A percentile compares a stretch with the other conserved stretches of the same genome.
phyloP scores from a whole-genome alignment of 2,888 invertebrate species.

The Drosophila kanekoi region DNA sequence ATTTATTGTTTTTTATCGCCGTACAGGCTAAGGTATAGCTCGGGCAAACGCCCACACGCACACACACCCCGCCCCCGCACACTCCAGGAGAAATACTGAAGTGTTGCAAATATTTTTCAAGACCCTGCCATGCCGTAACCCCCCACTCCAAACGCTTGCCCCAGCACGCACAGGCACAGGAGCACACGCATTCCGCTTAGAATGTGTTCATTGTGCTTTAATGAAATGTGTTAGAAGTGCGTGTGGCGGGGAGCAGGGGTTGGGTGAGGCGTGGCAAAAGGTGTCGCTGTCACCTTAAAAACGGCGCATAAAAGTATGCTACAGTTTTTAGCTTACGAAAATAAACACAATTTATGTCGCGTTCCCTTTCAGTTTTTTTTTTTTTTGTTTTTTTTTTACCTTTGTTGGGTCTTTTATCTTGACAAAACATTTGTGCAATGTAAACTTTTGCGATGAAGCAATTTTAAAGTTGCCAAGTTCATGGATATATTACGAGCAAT shows the following conservation, averaged over 20 bases:
- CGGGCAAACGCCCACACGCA: background rate
- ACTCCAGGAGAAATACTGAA: conserved; percentile 55
- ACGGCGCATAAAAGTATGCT: conserved; percentile 68
- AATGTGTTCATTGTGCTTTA: conserved; percentile 79
- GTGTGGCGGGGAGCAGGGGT: conserved; percentile 8
- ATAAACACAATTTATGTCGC: conserved; percentile 75
- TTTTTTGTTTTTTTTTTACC: background rate
- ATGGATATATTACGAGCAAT: conserved; percentile 49
- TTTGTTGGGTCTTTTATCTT: conserved; percentile 32
- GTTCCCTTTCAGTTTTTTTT: conserved; percentile 25
- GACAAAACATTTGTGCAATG: conserved; percentile 64
- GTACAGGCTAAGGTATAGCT: conserved; percentile 39
- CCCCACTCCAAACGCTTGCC: conserved; percentile 1
- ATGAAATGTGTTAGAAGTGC: conserved; percentile 61
- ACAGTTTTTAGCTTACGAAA: conserved; percentile 49
- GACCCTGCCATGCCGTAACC: conserved; percentile 24
- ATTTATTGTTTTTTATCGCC: conserved; percentile 74
- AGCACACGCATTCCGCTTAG: conserved; percentile 28
- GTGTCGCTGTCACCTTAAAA: conserved; percentile 69
- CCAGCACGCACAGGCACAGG: conserved; percentile 6
- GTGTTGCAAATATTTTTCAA: conserved; percentile 70
- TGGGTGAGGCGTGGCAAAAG: conserved; percentile 13
- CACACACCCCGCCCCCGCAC: background rate
- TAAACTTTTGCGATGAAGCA: conserved; percentile 66
- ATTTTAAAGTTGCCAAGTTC: conserved; percentile 67